Base-by-base conservation (phyloP, 2,113 vertebrate genomes). In the Lichenostomus cassidix region DNA sequence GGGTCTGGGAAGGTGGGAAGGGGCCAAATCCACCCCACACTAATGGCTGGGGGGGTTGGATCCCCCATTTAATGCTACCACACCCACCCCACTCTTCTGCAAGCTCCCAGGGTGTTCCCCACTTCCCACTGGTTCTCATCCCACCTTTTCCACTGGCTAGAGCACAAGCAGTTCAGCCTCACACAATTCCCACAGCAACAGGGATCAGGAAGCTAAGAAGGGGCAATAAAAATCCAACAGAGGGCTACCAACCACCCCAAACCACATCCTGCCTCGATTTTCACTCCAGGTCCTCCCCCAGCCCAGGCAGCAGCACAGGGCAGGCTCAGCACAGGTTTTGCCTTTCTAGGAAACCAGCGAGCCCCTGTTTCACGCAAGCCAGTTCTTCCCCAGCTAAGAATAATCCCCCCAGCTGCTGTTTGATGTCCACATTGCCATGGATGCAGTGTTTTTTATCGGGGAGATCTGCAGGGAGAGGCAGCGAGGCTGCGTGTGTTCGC, bases 381-480 rank as follows among this genome's bases (percentile, higher is more conserved):
- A 39, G 17, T n/a, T 75, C 95, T 78, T 73, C 82, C 90, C 53
- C 90, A 88, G 92, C 87, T 90, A 90, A 91, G 95, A 93, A 94
- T 93, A 96, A 96, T 89, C 91, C 47, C 88, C 90, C 74, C 64
- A 83, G 95, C 90, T 92, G 94, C 96, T 95, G 92, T 90, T 94
- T 94, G 96, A 96, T 95, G 91, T 97, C 87, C 80, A 29, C 83
- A 96, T 93, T 58, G 60, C 96, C 96, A 90, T 94, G 96, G 96
- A 73, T 0, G 29, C 81, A 19, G 67, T 14, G 86, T 89, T 95
- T 94, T 93, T 82, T 23, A 49, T 8, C 86, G 29, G 90, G 10
- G 42, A 78, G 75, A 92, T 86, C 77, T 13, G 15, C 12, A 15
- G 56, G 94, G 35, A 88, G 89, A 77, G 69, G 90, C 55, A 64